A percentile compares a stretch with the other conserved stretches of the same genome.
Evolutionary conservation across 2,888 invertebrate genomes (phyloP).

Genomic region (Caradrina kadenii): DNA sequence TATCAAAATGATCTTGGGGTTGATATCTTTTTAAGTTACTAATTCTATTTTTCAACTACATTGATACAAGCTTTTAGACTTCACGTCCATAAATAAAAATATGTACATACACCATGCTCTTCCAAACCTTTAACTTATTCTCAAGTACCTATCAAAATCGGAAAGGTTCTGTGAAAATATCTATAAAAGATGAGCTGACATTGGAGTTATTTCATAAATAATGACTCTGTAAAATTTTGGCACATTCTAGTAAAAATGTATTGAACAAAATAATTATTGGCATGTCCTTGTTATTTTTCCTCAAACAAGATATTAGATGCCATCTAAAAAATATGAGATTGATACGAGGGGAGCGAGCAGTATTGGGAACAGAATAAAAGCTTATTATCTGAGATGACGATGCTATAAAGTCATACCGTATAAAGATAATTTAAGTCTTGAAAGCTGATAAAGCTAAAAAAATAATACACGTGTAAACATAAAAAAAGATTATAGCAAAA

Average conservation of each 20-base stretch:
- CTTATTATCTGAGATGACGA: conserved; percentile 56
- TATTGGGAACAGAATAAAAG: conserved; percentile 44
- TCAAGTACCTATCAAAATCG: background rate
- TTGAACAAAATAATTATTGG: conserved; percentile 4
- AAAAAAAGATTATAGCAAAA: conserved; percentile 21
- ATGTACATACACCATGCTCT: background rate
- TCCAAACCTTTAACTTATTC: background rate
- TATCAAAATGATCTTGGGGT: conserved; percentile 17
- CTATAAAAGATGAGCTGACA: background rate
- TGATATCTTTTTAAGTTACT: background rate
- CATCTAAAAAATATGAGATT: conserved; percentile 47
- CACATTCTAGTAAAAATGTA: background rate
- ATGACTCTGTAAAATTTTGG: background rate
- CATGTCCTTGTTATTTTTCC: conserved; percentile 35
- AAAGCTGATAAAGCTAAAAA: conserved; percentile 20
- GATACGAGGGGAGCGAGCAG: conserved; percentile 37
- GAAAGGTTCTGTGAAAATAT: background rate
- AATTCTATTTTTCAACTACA: background rate
- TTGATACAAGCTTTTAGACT: background rate
- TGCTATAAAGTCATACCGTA: conserved; percentile 38
- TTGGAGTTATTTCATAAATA: background rate
- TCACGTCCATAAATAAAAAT: conserved; percentile 7
- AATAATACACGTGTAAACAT: conserved; percentile 12
- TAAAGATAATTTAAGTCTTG: conserved; percentile 24
- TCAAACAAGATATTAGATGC: conserved; percentile 46